Percentiles rank a stretch among this genome's conserved stretches.
Conservation (phyloP, 2,888 invertebrate genomes). For the Hemaris fuciformis region DNA sequence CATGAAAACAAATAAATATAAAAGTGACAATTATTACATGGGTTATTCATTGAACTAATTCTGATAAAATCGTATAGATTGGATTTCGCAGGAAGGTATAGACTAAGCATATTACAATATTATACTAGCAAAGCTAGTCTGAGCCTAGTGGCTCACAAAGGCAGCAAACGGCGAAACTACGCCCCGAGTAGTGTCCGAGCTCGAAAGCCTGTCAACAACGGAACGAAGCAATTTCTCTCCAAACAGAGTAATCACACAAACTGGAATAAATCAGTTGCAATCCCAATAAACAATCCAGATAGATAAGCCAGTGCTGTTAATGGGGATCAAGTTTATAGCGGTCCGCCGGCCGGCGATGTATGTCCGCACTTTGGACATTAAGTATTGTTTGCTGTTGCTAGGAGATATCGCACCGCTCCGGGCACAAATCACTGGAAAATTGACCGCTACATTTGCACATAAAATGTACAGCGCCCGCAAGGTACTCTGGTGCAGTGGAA, state of each 20-base stretch:
- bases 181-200: too few species aligned
- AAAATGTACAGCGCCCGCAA: neutral
- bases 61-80: too few species aligned
- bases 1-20: too few species aligned
- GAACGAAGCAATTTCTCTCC: neutral
- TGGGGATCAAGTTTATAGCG: constrained; percentile 41
- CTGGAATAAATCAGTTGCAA: constrained; percentile 20
- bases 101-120: too few species aligned
- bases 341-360: constrained; percentile 26
- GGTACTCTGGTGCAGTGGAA: neutral
- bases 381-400: neutral
- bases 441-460: neutral
- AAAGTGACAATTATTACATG: too few species aligned
- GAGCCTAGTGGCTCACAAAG: too few species aligned
- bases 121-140: too few species aligned
- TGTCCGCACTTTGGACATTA: constrained; percentile 3
- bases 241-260: neutral
- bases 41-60: too few species aligned
- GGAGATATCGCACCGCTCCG: neutral
- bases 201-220: neutral
- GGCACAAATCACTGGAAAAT: neutral
- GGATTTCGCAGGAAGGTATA: too few species aligned
- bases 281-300: constrained; percentile 30
- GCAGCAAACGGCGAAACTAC: too few species aligned
- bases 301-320: constrained; percentile 34